Percentiles rank a stretch among this genome's conserved stretches.
Conservation (phyloP, 2,888 invertebrate species). For the Aplocera efformata region DNA sequence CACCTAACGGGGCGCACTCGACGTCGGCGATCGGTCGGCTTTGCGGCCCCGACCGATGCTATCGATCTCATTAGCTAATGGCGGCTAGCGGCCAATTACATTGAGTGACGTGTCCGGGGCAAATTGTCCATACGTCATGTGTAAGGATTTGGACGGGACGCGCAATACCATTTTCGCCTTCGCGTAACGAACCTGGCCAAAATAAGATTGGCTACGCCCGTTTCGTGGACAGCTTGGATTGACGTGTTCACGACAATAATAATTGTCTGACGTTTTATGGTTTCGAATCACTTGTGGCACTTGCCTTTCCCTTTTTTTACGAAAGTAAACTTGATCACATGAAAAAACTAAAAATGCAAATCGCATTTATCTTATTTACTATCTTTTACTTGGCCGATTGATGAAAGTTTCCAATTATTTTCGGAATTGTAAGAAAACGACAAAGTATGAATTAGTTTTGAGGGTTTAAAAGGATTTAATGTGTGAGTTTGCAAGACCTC, state of each 20-base stretch:
- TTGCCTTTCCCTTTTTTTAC: too few relatives aligned
- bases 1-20: conserved; percentile 47
- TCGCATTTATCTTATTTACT: too few relatives aligned
- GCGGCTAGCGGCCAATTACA: conserved; percentile 65
- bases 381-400: too few relatives aligned
- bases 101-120: conserved; percentile 75
- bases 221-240: neutral
- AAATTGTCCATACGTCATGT: conserved; percentile 39
- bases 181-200: conserved; percentile 9
- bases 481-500: too few relatives aligned
- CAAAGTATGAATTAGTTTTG: too few relatives aligned
- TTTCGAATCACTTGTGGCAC: too few relatives aligned
- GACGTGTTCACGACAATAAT: neutral
- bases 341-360: too few relatives aligned
- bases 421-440: too few relatives aligned
- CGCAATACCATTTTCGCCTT: conserved; percentile 34
- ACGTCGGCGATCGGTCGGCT: conserved; percentile 38
- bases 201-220: conserved; percentile 4
- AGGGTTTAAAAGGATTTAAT: too few relatives aligned
- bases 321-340: too few relatives aligned
- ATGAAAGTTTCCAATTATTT: too few relatives aligned
- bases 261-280: too few relatives aligned
- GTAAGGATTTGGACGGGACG: conserved; percentile 17
- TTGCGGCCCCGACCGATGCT: conserved; percentile 54
- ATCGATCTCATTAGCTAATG: conserved; percentile 62